Base-by-base conservation (phyloP, 2,888 invertebrate species). In the Heteromyza rotundicornis region DNA sequence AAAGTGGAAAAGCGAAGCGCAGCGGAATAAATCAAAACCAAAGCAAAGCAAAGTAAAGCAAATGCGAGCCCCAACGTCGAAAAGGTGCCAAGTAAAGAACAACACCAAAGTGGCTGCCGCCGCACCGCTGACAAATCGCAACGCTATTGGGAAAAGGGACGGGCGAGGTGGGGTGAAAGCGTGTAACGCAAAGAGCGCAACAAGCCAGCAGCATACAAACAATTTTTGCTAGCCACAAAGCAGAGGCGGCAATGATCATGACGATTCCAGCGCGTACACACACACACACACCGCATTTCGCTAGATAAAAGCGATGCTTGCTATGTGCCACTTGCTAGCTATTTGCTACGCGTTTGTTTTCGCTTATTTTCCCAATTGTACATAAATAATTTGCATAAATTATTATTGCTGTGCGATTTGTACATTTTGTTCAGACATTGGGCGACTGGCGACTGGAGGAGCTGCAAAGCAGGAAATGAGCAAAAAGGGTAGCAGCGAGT, bases 341-440 rank as follows among this genome's bases (percentile, higher is more conserved):
- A n/a, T 20, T 35, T 49, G 32, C 17, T 57, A 27, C 8, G 23
- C 17, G n/a, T 40, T 47, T 27, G 47, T 22, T 53, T 52, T 17
- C 22, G 51, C 36, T 49, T 35, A 23, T 57, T 57, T 58, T 24
- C 32, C 10, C 51, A 56, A 51, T 54, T 54, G 50, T 54, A 59
- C 59, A 62, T 59, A 55, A 58, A 58, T 59, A 59, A 62, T 62
- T 62, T 58, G 55, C 64, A 60, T 62, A 55, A 64, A 60, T 62
- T 64, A 58, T 55, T 60, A 60, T 60, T 64, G 27, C 8, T 23
- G 44, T 59, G 49, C 12, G 32, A 19, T 19, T 47, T 47, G 20
- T 17, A 47, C 8, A 19, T 12, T 47, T 14, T 47, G 24, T 50
- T 51, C 14, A n/a, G 14, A 52, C 14, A 23, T 36, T 17, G 40